These are phyloP conservation scores for Cylindroiulus punctatus DNA, from an alignment of 2,888 invertebrate genomes.

Conservation along the genomic window DNA sequence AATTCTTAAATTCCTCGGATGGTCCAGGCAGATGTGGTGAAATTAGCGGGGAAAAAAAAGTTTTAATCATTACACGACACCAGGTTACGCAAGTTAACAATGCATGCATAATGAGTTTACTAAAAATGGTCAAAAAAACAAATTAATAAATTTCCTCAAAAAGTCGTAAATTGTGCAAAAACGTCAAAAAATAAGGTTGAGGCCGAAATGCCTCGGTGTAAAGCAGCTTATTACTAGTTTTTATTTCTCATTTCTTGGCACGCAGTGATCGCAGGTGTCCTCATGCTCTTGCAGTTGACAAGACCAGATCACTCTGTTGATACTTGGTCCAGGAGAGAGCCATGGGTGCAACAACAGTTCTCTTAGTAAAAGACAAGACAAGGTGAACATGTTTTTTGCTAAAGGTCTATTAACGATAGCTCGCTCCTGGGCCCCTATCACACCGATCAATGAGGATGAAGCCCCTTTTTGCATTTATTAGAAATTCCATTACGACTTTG, in stretches of 20 bases:
- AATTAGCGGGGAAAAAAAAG: background rate
- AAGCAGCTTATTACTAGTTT: background rate
- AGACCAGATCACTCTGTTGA: slow-evolving; percentile 13
- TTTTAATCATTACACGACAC: background rate
- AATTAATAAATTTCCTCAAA: background rate
- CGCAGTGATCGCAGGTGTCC: slow-evolving; percentile 40
- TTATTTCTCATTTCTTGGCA: slow-evolving; percentile 1
- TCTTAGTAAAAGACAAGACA: slow-evolving; percentile 24
- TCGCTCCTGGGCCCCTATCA: slow-evolving; percentile 22
- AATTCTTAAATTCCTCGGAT: too few species aligned
- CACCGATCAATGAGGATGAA: slow-evolving; percentile 35
- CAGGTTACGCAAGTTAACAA: background rate
- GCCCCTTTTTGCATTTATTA: slow-evolving; percentile 37
- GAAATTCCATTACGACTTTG: slow-evolving; percentile 28
- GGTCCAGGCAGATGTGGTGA: background rate
- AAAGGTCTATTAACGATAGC: slow-evolving; percentile 23
- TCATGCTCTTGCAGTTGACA: background rate
- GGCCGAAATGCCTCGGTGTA: background rate
- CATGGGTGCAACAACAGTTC: slow-evolving; percentile 9
- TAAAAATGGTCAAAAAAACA: background rate
- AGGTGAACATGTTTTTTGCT: slow-evolving; percentile 42
- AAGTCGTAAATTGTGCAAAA: background rate
- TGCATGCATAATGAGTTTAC: background rate
- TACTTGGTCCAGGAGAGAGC: background rate
- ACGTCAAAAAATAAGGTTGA: background rate